Percentiles rank a stretch among this genome's conserved stretches.
phyloP scores from a whole-genome alignment of 2,888 invertebrate genomes.

The Parelbella ahira region DNA sequence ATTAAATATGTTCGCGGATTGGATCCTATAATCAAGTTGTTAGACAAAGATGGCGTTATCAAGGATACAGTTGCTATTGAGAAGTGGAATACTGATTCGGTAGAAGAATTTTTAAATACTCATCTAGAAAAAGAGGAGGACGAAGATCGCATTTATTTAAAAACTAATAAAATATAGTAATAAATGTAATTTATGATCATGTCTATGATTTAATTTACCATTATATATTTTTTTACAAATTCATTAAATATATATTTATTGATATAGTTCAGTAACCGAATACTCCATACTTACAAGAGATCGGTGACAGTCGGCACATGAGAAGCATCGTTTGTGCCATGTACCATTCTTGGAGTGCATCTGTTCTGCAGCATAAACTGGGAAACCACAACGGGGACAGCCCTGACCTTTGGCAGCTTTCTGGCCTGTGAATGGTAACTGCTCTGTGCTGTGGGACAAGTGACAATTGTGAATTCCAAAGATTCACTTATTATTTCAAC shows the following conservation, averaged over 20 bases:
- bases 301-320: conserved; percentile 92
- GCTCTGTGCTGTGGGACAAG: conserved; percentile 86
- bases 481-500: too few relatives aligned
- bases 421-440: conserved; percentile 85
- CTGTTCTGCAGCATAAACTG: conserved; percentile 97
- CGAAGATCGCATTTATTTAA: conserved; percentile 78
- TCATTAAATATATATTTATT: conserved; percentile 13
- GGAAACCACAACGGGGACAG: conserved; percentile 93
- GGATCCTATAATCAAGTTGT: conserved; percentile 95
- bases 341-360: conserved; percentile 96
- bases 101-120: conserved; percentile 96
- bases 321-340: conserved; percentile 97
- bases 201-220: too few relatives aligned
- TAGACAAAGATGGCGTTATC: conserved; percentile 91
- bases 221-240: too few relatives aligned
- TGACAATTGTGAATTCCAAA: too few relatives aligned
- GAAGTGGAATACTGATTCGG: conserved; percentile 99
- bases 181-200: conserved; percentile 21
- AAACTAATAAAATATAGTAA: conserved; percentile 79
- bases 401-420: conserved; percentile 89
- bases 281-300: conserved; percentile 81
- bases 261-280: too few relatives aligned
- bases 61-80: conserved; percentile 96
- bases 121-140: conserved; percentile 85
- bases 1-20: conserved; percentile 96